Evolutionary conservation across 2,113 vertebrate genomes (phyloP), one percentile per base, ranked within the genome.

Genomic region (Strigops habroptila): DNA sequence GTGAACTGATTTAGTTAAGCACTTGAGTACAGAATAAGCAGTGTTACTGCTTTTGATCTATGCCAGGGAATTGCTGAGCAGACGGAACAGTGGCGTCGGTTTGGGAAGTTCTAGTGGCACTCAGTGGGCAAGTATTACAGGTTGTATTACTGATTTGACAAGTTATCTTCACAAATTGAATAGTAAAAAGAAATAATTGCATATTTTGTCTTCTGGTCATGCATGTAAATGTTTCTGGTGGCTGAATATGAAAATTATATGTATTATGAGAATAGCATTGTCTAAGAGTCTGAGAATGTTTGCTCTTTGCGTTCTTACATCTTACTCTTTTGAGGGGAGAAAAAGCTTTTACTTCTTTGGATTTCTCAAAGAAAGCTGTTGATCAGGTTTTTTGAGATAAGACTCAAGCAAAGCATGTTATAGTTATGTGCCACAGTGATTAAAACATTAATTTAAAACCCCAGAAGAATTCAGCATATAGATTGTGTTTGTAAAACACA

Each of bases 151-250:
- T 93, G 43, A 68, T 71, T 63, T 68, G 69, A 31, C 35, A 68
- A 63, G 30, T 91, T 62, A 63, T 59, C 85, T 71, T 96, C 64
- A 82, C 22, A 71, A 75, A 52, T 49, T 81, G 64, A 88, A 64
- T 91, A 88, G 88, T 94, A 89, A 91, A 78, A 93, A 67, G 30
- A 71, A 91, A 78, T 78, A 86, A 71, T 88, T 86, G 8, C 18
- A 3, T 77, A 31, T 73, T 83, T 85, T 91, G 18, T 77, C 39
- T 74, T 88, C 52, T 53, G 46, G 46, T 64, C 51, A 9, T 53
- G 52, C 30, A 62, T 87, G 28, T 49, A 64, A 84, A 35, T 90
- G 44, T 91, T 92, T 85, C 33, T 55, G 55, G 51, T 71, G 51
- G 5, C 55, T 91, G 82, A 86, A 91, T 59, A 90, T 95, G 28